Conservation (phyloP, 2,797 vertebrate genomes). For the Lagorchestes hirsutus region DNA sequence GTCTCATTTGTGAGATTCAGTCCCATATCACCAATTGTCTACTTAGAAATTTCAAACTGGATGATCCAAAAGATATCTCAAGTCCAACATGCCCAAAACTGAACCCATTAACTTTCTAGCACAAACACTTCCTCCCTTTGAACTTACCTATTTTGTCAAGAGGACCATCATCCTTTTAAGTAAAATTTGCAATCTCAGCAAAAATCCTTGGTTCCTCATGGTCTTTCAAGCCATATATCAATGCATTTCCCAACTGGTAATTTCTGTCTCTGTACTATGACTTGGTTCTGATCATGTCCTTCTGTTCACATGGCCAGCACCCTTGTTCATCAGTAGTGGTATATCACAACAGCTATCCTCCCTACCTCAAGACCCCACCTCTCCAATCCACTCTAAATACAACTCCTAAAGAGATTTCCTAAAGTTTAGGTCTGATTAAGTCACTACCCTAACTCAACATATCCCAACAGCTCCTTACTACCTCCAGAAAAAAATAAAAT, state of each 20-base stretch:
- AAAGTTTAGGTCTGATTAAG: neutral
- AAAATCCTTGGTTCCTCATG: neutral
- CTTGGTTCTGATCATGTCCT: neutral
- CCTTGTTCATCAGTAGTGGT: neutral
- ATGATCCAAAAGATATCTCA: neutral
- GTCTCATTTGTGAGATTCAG: neutral
- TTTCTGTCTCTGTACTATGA: neutral
- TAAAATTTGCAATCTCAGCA: neutral
- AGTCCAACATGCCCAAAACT: neutral
- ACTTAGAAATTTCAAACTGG: neutral
- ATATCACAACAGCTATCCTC: neutral
- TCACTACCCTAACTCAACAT: neutral
- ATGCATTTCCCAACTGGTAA: neutral
- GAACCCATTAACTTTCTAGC: neutral
- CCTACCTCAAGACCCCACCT: neutral
- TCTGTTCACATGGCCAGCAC: neutral
- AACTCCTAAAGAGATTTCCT: neutral
- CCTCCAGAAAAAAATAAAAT: neutral
- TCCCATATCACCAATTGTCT: neutral
- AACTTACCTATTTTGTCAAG: neutral
- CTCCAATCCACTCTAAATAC: neutral
- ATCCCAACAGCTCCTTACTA: neutral
- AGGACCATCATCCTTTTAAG: neutral
- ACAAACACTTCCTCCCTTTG: neutral
- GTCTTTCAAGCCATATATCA: neutral